Conservation (phyloP, 2,888 invertebrate genomes). For the Cylindroiulus punctatus region DNA sequence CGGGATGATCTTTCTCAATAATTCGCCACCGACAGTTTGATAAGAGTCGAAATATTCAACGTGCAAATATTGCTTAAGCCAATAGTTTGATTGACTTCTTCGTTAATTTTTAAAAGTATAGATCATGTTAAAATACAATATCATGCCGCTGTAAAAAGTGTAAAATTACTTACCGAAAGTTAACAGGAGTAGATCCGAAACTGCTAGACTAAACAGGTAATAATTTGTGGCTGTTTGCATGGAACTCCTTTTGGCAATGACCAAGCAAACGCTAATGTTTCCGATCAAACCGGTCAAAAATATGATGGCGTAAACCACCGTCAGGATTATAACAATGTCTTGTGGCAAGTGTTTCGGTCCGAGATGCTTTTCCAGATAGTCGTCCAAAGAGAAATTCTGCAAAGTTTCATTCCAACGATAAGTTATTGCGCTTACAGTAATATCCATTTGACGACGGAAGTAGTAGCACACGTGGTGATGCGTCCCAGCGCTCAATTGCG, state of each 20-base stretch:
- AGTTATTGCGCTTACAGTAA: neutral
- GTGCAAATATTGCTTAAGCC: too few species aligned
- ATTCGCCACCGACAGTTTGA: too few species aligned
- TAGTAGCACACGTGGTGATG: neutral
- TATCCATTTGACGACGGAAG: neutral
- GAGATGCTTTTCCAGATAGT: conserved; percentile 58
- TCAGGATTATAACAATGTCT: conserved; percentile 70
- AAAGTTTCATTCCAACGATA: neutral
- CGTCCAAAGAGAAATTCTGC: conserved; percentile 58
- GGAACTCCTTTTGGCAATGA: conserved; percentile 80
- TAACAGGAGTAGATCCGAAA: conserved; percentile 84
- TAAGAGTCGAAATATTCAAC: too few species aligned
- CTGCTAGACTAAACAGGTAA: conserved; percentile 87
- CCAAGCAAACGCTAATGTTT: conserved; percentile 84
- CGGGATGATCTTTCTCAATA: too few species aligned
- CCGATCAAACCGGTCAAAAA: conserved; percentile 86
- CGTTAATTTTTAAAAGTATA: too few species aligned
- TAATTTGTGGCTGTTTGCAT: conserved; percentile 94
- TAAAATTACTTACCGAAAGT: conserved; percentile 76
- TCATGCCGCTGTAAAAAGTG: too few species aligned
- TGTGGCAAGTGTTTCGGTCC: conserved; percentile 75
- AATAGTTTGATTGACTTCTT: too few species aligned
- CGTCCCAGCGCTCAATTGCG: neutral
- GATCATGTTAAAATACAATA: too few species aligned
- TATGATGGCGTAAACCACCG: conserved; percentile 77